Percentiles rank a stretch among this genome's conserved stretches.
Evolutionary conservation across 2,113 vertebrate species (phyloP).

Genomic region (Hepsetus odoe): DNA sequence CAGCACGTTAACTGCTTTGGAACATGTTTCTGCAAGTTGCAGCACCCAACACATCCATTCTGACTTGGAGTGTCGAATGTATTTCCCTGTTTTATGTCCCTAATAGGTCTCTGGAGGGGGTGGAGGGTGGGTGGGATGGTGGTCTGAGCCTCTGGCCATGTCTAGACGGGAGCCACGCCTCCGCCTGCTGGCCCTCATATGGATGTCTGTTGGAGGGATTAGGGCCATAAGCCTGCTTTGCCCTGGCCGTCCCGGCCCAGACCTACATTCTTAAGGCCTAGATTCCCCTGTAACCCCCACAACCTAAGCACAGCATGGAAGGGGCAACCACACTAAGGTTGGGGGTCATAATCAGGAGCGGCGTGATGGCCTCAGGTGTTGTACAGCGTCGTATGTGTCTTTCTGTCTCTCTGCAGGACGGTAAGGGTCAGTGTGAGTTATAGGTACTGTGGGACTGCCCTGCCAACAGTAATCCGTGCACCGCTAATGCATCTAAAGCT

Average conservation of each 20-base stretch:
- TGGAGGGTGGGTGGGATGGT: not conserved
- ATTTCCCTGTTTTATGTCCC: not conserved
- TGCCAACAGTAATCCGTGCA: conserved; percentile 61
- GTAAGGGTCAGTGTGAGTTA: conserved; percentile 48
- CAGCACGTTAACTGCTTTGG: no score
- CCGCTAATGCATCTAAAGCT: conserved; percentile 67
- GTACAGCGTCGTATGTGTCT: not conserved
- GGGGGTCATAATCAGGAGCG: conserved; percentile 15
- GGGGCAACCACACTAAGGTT: not conserved
- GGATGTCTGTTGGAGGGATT: conserved; percentile 80
- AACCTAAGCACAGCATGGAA: not conserved
- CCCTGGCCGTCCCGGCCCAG: conserved; percentile 63
- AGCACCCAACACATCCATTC: not conserved
- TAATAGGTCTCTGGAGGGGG: not conserved
- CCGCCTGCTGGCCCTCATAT: conserved; percentile 68
- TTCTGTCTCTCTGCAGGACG: not conserved
- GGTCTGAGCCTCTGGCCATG: conserved; percentile 21
- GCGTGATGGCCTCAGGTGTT: not conserved
- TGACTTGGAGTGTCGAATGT: not conserved
- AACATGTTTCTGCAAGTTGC: not conserved
- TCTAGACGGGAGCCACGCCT: conserved; percentile 61
- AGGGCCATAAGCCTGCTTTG: conserved; percentile 77
- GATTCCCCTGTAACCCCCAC: conserved; percentile 59
- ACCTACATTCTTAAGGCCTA: conserved; percentile 77
- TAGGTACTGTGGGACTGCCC: conserved; percentile 46